Evolutionary conservation across 2,888 invertebrate genomes (phyloP).

Genomic region (Ectemnius lituratus): DNA sequence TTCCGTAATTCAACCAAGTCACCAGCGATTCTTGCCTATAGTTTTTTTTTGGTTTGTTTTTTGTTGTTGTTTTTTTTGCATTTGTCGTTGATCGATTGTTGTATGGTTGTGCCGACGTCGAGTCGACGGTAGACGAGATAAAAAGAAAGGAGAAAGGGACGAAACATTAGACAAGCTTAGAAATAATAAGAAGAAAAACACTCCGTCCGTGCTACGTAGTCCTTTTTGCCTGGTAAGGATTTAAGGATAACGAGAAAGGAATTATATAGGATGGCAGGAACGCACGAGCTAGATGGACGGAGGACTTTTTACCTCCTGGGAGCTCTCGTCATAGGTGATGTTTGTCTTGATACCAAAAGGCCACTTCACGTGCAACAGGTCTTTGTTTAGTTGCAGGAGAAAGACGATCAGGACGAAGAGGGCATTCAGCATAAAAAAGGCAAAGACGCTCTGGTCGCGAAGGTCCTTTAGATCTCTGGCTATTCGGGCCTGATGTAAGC

Average conservation of each 20-base stretch:
- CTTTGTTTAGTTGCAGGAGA: constrained; percentile 98
- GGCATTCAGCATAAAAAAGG: constrained; percentile 99
- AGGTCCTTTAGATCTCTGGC: constrained; percentile 95
- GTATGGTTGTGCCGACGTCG: too few species aligned
- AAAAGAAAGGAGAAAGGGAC: constrained; percentile 70
- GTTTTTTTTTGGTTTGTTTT: too few species aligned
- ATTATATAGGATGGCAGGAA: too few species aligned
- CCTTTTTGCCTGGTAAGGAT: not conserved
- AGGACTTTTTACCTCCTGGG: constrained; percentile 90
- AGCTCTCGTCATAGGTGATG: constrained; percentile 92
- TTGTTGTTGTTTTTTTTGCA: too few species aligned
- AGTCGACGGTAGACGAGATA: constrained; percentile 75
- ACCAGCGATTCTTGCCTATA: constrained; percentile 89
- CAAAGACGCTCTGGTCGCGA: constrained; percentile 96
- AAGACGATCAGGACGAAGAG: constrained; percentile 99
- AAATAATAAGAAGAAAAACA: constrained; percentile 56
- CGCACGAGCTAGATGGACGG: constrained; percentile 52
- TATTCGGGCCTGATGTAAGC: constrained; percentile 88
- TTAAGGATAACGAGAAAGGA: not conserved
- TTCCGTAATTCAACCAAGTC: constrained; percentile 97
- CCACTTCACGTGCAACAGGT: constrained; percentile 97
- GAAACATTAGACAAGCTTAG: constrained; percentile 64
- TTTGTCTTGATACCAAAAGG: constrained; percentile 96
- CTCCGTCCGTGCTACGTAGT: constrained; percentile 56
- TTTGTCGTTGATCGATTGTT: too few species aligned